Base-by-base conservation (phyloP, 2,888 invertebrate species). In the Lasioglossum vierecki region DNA sequence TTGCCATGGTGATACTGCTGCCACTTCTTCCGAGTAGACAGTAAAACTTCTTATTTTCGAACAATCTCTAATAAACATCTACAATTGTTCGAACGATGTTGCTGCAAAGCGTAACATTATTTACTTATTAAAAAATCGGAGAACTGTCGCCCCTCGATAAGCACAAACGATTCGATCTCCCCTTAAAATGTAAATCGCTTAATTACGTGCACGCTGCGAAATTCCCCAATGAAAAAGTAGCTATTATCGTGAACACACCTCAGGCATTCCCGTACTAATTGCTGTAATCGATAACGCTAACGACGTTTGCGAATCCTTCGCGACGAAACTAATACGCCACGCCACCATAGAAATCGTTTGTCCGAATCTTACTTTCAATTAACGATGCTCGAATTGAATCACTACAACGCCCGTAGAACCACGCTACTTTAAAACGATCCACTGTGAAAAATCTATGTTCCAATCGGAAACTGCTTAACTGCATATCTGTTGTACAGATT, bases 101-200 rank as follows among this genome's bases (percentile, higher is more conserved):
- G n/a, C 6, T 4, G 2, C n/a, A 57, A n/a, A 18, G n/a, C 57
- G 4, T 11, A 11, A 26, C 57, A 57, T n/a, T 57, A 15, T 18
- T 46, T 46, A 46, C 11, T 44, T 44, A 44, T 44, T 44, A 4
- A 39, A 39, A 60, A 60, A 26, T 26, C 26, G 11, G 2, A n/a
- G 26, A 1, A 18, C 22, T 1, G 8, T n/a, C 60, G 74, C 22
- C 46, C 70, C 6, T 46, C 70, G 79, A 74, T 60, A 83, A 76
- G 66, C 66, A 66, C 63, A 66, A 80, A 72, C 76, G 75, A 76
- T 80, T 39, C 76, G 76, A 76, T 68, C 76, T 73, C 39, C 53
- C 66, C 72, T 81, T 81, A 76, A 81, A 49, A 76, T 63, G 72
- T 80, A 80, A 77, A 83, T 83, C 66, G 81, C 76, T 66, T 77